Evolutionary conservation across 2,797 vertebrate genomes (phyloP), one percentile per base, ranked within the genome.

Genomic region (Fundulus diaphanus): DNA sequence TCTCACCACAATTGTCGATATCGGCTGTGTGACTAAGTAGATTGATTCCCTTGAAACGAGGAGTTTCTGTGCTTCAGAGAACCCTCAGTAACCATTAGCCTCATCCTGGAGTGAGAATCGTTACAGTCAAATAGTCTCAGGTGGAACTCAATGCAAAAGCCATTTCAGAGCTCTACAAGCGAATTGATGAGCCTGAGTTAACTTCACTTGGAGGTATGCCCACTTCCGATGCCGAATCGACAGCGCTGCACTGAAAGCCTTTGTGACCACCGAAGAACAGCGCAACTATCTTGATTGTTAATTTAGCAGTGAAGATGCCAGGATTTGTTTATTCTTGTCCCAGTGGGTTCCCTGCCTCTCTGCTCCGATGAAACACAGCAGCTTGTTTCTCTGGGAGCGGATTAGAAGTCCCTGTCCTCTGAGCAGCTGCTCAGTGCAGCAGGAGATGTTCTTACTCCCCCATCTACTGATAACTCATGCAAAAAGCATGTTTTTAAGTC

Each of bases 371-470:
- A 77, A 81, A 83, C 68, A 74, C 52, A 72, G 76, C 72, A 69
- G 78, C 68, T 80, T 4, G 3, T 81, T 86, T 86, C 74, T 66
- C 46, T 74, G 84, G 74, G 73, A 85, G 79, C 72, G 72, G 79
- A 89, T 89, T 85, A 80, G 75, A 68, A 83, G 80, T 85, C 73
- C 37, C 63, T 70, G 80, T 89, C 85, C 80, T 90, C 81, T 81
- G 78, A 89, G 81, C 83, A 87, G 87, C 85, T 88, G 85, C 80
- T 88, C 73, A 40, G 68, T 83, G 74, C 76, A 76, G 83, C 81
- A 68, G 73, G 83, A 83, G 76, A 78, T 81, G 56, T 68, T 85
- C 42, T n/a, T 57, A 79, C 56, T 85, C 73, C 70, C 46, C 63
- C 81, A 81, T 76, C 81, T 74, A 51, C 70, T 74, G 54, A 78